A percentile compares a stretch with the other conserved stretches of the same genome.
These are phyloP conservation scores for Drosophila melanogaster DNA, from an alignment of 1,140 invertebrate species.

Conservation along the genomic window DNA sequence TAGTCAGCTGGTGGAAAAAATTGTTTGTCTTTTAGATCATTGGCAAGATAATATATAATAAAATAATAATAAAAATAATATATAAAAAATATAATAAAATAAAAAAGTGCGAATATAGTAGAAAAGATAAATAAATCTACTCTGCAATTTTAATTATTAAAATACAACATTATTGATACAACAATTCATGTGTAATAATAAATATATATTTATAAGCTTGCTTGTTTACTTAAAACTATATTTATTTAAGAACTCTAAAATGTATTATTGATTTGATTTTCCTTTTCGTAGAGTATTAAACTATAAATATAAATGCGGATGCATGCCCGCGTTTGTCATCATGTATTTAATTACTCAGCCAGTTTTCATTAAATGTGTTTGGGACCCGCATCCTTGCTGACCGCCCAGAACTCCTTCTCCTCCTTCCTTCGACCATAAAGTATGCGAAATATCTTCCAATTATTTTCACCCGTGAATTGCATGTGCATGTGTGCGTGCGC, in stretches of 20 bases:
- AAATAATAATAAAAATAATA: no score
- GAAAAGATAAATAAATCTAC: no score
- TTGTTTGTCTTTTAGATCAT: no score
- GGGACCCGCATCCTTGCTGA: conserved; percentile 37
- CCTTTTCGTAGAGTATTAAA: not conserved
- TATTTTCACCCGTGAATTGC: conserved; percentile 64
- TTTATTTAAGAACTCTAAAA: no score
- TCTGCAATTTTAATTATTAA: no score
- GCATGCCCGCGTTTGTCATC: conserved; percentile 62
- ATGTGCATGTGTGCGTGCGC: conserved; percentile 19
- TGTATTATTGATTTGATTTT: not conserved
- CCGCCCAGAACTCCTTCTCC: conserved; percentile 7
- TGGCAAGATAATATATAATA: no score
- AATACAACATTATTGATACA: no score
- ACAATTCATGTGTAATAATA: no score
- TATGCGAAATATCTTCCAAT: conserved; percentile 77
- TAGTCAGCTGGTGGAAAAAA: conserved; percentile 12
- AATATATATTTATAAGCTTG: not conserved
- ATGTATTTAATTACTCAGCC: conserved; percentile 80
- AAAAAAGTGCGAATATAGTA: no score
- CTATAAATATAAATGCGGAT: conserved; percentile 4
- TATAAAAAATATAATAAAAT: no score
- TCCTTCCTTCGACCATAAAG: conserved; percentile 56
- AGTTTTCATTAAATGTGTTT: conserved; percentile 76
- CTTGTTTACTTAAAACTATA: no score